phyloP scores from a whole-genome alignment of 2,113 vertebrate species.

The Scomber colias region DNA sequence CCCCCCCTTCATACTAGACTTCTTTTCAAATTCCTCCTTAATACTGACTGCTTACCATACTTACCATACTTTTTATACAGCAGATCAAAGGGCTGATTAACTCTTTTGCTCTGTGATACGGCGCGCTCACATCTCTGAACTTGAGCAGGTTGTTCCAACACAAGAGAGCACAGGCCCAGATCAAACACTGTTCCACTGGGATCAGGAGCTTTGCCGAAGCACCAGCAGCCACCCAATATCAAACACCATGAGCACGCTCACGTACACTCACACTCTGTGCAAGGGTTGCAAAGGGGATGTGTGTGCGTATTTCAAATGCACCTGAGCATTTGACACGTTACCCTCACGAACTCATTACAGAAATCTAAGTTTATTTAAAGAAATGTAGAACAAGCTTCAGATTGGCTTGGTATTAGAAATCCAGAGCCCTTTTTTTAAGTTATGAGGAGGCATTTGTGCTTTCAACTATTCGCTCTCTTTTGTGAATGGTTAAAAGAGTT shows the following conservation, averaged over 20 bases:
- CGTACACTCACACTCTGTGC: slow-evolving; percentile 34
- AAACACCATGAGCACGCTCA: slow-evolving; percentile 62
- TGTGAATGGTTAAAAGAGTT: neutral
- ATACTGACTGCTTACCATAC: slow-evolving; percentile 48
- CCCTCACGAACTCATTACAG: slow-evolving; percentile 33
- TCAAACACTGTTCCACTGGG: slow-evolving; percentile 80
- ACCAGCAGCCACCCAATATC: slow-evolving; percentile 78
- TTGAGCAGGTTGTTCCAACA: slow-evolving; percentile 73
- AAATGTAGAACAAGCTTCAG: neutral
- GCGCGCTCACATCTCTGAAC: slow-evolving; percentile 70
- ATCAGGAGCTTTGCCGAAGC: slow-evolving; percentile 71
- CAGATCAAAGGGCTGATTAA: slow-evolving; percentile 77
- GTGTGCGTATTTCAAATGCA: slow-evolving; percentile 38
- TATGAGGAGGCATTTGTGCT: neutral
- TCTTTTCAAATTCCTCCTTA: slow-evolving; percentile 57
- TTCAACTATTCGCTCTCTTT: neutral
- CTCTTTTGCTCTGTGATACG: slow-evolving; percentile 72
- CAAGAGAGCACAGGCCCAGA: slow-evolving; percentile 72
- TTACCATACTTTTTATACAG: slow-evolving; percentile 56
- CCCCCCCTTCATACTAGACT: slow-evolving; percentile 37
- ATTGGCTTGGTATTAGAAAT: slow-evolving; percentile 16
- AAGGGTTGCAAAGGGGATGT: slow-evolving; percentile 36
- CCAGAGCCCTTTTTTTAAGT: neutral
- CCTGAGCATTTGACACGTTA: slow-evolving; percentile 43
- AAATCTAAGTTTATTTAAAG: slow-evolving; percentile 43